phyloP scores from a whole-genome alignment of 2,113 vertebrate species.

The Lampris megalopsis region DNA sequence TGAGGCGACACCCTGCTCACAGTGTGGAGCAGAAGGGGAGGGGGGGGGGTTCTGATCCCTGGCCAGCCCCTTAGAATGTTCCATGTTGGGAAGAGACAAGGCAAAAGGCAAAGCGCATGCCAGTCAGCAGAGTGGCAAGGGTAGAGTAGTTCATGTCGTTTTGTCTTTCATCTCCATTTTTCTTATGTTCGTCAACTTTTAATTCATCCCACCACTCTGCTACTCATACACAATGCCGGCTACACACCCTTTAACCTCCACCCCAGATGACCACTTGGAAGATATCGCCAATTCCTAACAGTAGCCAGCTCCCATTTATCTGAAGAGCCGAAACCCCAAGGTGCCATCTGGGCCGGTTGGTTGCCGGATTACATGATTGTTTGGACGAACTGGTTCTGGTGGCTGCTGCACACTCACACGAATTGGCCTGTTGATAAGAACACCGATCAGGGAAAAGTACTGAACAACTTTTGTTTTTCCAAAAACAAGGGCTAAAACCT shows the following conservation, averaged over 20 bases:
- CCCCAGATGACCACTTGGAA: slow-evolving; percentile 30
- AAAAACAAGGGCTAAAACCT: neutral
- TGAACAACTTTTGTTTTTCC: neutral
- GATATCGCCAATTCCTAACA: slow-evolving; percentile 36
- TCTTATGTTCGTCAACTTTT: slow-evolving; percentile 41
- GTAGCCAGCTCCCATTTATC: slow-evolving; percentile 84
- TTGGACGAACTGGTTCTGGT: slow-evolving; percentile 82
- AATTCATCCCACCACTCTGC: slow-evolving; percentile 57
- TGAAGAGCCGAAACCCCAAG: slow-evolving; percentile 93
- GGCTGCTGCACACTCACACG: slow-evolving; percentile 82
- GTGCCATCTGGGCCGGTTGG: slow-evolving; percentile 94
- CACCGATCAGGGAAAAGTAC: slow-evolving; percentile 5
- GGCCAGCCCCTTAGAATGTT: slow-evolving; percentile 52
- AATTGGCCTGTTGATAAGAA: slow-evolving; percentile 78
- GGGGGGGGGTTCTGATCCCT: slow-evolving; percentile 39
- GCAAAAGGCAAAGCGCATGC: slow-evolving; percentile 63
- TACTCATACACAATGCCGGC: slow-evolving; percentile 45
- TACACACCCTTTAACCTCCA: slow-evolving; percentile 49
- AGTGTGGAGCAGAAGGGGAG: slow-evolving; percentile 59
- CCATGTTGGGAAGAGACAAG: slow-evolving; percentile 59
- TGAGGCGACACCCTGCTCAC: slow-evolving; percentile 66
- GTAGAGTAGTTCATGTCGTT: slow-evolving; percentile 53
- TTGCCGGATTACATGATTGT: slow-evolving; percentile 91
- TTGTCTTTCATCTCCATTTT: slow-evolving; percentile 42
- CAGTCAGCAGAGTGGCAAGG: slow-evolving; percentile 63